These are phyloP conservation scores for Dasyornis broadbenti DNA, from an alignment of 2,113 vertebrate genomes.

Conservation along the genomic window DNA sequence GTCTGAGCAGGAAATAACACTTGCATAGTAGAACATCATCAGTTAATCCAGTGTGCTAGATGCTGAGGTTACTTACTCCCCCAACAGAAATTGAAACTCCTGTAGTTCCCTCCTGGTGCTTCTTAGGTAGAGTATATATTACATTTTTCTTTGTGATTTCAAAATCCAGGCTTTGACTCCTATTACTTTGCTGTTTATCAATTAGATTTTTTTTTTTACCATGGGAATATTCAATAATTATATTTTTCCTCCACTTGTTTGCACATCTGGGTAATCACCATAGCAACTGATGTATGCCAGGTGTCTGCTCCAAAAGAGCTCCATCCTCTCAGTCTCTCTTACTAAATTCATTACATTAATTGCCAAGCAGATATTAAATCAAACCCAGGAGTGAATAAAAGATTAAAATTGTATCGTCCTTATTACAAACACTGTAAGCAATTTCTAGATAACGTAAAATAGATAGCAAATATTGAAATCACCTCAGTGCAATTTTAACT, in stretches of 20 bases:
- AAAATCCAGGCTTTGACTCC: not conserved
- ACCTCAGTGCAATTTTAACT: not conserved
- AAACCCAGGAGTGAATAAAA: not conserved
- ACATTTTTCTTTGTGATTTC: not conserved
- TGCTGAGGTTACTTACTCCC: not conserved
- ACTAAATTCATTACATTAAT: slow-evolving; percentile 42
- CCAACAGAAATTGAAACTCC: not conserved
- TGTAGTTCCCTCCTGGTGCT: not conserved
- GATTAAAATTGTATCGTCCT: not conserved
- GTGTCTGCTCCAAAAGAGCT: slow-evolving; percentile 34
- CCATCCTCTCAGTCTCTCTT: not conserved
- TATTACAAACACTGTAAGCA: not conserved
- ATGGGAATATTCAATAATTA: slow-evolving; percentile 25
- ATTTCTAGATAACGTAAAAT: not conserved
- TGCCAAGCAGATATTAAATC: slow-evolving; percentile 36
- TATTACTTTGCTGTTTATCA: slow-evolving; percentile 14
- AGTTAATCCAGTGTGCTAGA: not conserved
- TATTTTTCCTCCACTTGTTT: slow-evolving; percentile 36
- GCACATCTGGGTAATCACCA: slow-evolving; percentile 56
- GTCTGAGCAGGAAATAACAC: not conserved
- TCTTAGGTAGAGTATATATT: not conserved
- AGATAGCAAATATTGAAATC: not conserved
- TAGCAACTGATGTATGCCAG: slow-evolving; percentile 57
- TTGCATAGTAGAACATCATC: not conserved
- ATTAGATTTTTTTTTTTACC: slow-evolving; percentile 7